Conservation (phyloP, 2,113 vertebrate genomes). For the Chloebia gouldiae region DNA sequence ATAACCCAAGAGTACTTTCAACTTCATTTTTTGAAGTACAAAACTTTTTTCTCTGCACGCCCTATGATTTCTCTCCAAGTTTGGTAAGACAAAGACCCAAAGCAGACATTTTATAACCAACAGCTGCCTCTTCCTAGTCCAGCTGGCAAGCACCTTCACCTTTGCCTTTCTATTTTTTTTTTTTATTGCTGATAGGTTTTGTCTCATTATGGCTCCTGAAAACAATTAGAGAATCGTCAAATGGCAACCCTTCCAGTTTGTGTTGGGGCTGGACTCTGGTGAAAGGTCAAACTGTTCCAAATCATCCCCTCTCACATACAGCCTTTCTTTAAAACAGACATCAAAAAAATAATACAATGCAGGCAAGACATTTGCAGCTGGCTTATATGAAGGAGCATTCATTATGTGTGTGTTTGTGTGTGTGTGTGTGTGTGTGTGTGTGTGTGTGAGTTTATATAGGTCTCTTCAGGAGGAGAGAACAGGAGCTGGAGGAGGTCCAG, state of each 20-base stretch:
- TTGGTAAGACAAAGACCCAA: background rate
- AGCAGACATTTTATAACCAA: conserved; percentile 8
- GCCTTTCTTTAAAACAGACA: background rate
- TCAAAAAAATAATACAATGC: background rate
- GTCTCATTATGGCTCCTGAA: background rate
- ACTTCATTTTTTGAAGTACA: background rate
- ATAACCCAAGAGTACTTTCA: background rate
- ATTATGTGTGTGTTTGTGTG: background rate
- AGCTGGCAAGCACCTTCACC: conserved; percentile 24
- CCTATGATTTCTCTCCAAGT: background rate
- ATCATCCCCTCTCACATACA: background rate
- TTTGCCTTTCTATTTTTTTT: background rate
- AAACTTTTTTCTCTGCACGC: background rate
- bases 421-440: background rate
- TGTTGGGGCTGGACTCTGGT: background rate
- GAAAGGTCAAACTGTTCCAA: background rate
- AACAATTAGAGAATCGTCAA: background rate
- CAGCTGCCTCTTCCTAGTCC: background rate
- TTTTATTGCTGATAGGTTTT: background rate
- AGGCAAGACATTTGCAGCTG: background rate
- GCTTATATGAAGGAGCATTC: background rate
- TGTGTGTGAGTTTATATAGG: background rate
- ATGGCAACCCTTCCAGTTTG: background rate
- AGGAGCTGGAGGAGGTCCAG: background rate
- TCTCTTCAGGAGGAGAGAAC: background rate